A percentile compares a stretch with the other conserved stretches of the same genome.
Evolutionary conservation across 2,888 invertebrate species (phyloP).

Genomic region (Phortica okadai): DNA sequence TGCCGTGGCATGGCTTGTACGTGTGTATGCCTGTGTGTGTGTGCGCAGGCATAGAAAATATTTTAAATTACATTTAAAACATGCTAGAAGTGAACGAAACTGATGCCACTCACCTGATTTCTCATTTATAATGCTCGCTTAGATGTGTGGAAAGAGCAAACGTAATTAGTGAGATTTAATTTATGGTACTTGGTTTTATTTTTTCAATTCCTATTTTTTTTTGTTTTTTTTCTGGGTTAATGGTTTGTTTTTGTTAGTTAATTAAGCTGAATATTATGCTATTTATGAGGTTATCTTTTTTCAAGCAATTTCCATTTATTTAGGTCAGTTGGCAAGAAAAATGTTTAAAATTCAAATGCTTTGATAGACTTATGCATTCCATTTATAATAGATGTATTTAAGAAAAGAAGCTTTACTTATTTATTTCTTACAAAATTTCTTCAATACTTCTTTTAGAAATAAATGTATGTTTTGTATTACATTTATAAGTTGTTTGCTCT

Average conservation of each 20-base stretch:
- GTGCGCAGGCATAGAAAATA: background rate
- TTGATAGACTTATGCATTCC: too few relatives aligned
- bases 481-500: too few relatives aligned
- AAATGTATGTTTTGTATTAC: too few relatives aligned
- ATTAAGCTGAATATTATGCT: background rate
- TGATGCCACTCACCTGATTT: background rate
- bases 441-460: too few relatives aligned
- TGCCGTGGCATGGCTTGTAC: background rate
- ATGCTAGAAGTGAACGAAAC: background rate
- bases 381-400: too few relatives aligned
- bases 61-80: conserved; percentile 9
- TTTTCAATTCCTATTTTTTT: background rate
- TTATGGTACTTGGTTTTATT: background rate
- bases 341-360: too few relatives aligned
- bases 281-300: background rate
- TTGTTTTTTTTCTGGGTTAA: background rate
- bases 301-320: background rate
- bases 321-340: background rate
- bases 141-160: background rate
- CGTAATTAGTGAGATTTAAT: conserved; percentile 1
- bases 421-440: too few relatives aligned
- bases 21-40: conserved; percentile 7
- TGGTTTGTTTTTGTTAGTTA: background rate
- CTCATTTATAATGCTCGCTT: background rate
- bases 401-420: too few relatives aligned